These are phyloP conservation scores for Aplidium turbinatum DNA, from an alignment of 23 tunicate genomes.

Conservation along the genomic window DNA sequence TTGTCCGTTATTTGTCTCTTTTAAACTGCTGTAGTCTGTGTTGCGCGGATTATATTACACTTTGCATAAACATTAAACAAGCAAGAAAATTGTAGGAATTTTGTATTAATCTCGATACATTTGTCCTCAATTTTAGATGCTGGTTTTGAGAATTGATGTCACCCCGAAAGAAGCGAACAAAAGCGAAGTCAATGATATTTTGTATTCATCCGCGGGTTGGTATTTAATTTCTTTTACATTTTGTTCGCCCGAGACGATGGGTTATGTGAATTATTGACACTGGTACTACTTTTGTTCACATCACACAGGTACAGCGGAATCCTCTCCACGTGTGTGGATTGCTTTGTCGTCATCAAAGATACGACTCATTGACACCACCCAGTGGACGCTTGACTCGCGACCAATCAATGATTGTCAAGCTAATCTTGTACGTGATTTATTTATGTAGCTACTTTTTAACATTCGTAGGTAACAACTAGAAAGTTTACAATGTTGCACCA, in stretches of 20 bases:
- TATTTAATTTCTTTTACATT: too few relatives aligned
- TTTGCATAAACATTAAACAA: too few relatives aligned
- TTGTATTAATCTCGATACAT: neutral
- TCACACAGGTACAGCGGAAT: neutral
- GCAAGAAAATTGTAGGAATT: neutral
- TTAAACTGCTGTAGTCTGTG: too few relatives aligned
- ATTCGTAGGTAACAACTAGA: too few relatives aligned
- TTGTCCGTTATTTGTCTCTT: too few relatives aligned
- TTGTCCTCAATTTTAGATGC: conserved; percentile 73
- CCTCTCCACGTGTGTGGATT: conserved; percentile 61
- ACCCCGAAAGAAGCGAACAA: conserved; percentile 78
- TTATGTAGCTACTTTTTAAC: neutral
- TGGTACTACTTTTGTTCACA: too few relatives aligned
- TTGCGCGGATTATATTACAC: too few relatives aligned
- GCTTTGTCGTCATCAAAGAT: conserved; percentile 60
- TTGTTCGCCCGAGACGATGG: too few relatives aligned
- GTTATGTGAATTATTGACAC: too few relatives aligned
- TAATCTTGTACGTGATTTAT: conserved; percentile 41
- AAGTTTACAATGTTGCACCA: too few relatives aligned
- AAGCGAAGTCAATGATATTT: conserved; percentile 31
- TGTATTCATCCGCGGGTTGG: conserved; percentile 57
- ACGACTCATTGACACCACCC: conserved; percentile 57
- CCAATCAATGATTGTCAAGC: conserved; percentile 71
- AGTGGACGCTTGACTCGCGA: conserved; percentile 60
- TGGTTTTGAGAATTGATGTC: conserved; percentile 55